Base-by-base conservation (phyloP, 2,797 vertebrate genomes). In the Corythornis leucogaster region DNA sequence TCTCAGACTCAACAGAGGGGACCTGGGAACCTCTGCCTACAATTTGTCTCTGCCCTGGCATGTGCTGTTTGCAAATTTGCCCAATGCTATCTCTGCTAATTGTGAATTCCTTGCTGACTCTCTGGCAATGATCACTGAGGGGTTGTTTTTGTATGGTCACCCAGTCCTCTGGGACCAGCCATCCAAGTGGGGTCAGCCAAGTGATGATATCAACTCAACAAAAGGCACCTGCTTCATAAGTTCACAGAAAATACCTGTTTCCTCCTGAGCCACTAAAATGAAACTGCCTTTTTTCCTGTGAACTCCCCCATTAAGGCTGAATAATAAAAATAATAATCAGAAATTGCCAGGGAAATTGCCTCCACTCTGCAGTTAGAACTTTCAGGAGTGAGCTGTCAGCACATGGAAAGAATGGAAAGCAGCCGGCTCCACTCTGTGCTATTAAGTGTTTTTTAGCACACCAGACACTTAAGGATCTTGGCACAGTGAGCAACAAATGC, bases 341-440 rank as follows among this genome's bases (percentile, higher is more conserved):
- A 45, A 83, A 86, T 17, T 63, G 57, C 74, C 87, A 91, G 43
- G 17, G 26, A 69, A 86, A 79, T 61, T 35, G 31, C 73, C 83
- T 71, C 62, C 46, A 83, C 54, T 58, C 33, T 8, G 1, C 38
- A 28, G 63, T 14, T 67, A 3, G 43, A 84, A 78, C 50, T 85
- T 19, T 24, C 80, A 87, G 83, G 86, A 94, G 78, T 19, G 77
- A 94, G 83, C 85, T 82, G 92, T 90, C 94, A 92, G 94, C 94
- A 58, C 55, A 1, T 4, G 3, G 57, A 33, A 57, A 91, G 80
- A 79, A 89, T 11, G 55, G 85, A 38, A 86, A 71, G 76, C 92
- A 87, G 87, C 89, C 84, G 20, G 76, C 73, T 78, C 82, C 2
- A 30, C 91, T 86, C 59, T 11, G 51, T 0, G 1, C 87, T 76